Conservation (phyloP, 2,113 vertebrate genomes). For the Lampris megalopsis region DNA sequence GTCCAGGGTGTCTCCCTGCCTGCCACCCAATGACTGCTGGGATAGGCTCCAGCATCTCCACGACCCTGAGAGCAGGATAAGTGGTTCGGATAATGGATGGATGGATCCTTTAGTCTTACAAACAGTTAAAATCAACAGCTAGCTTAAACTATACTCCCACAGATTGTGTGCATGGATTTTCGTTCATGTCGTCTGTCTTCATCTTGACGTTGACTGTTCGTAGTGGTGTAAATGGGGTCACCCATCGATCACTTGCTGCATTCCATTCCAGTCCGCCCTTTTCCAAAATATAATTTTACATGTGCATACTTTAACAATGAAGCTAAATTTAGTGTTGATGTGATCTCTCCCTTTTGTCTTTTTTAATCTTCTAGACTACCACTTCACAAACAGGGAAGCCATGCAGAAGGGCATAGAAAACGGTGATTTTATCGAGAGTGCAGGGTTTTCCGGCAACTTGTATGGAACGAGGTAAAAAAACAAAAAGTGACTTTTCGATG, state of each 20-base stretch:
- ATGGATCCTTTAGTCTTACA: too few relatives aligned
- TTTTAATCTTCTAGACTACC: constrained; percentile 87
- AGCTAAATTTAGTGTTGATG: background rate
- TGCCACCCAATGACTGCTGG: too few relatives aligned
- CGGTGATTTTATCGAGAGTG: constrained; percentile 91
- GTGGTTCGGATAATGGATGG: too few relatives aligned
- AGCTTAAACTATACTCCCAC: background rate
- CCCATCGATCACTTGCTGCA: background rate
- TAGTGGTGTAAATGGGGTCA: background rate
- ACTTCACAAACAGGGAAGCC: constrained; percentile 89
- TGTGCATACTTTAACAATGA: background rate
- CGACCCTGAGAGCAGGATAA: too few relatives aligned
- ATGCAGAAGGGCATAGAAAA: constrained; percentile 90
- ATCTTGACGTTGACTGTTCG: background rate
- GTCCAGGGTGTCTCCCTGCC: too few relatives aligned
- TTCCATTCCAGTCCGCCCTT: background rate
- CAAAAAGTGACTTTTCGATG: background rate
- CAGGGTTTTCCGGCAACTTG: constrained; percentile 93
- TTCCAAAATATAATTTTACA: background rate
- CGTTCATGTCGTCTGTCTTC: background rate
- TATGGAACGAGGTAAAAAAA: constrained; percentile 93
- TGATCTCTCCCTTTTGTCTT: background rate
- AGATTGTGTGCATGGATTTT: background rate
- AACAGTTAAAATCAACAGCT: background rate
- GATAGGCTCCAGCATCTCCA: too few relatives aligned